phyloP scores from a whole-genome alignment of 2,888 invertebrate genomes.

The Poecilus cupreus region DNA sequence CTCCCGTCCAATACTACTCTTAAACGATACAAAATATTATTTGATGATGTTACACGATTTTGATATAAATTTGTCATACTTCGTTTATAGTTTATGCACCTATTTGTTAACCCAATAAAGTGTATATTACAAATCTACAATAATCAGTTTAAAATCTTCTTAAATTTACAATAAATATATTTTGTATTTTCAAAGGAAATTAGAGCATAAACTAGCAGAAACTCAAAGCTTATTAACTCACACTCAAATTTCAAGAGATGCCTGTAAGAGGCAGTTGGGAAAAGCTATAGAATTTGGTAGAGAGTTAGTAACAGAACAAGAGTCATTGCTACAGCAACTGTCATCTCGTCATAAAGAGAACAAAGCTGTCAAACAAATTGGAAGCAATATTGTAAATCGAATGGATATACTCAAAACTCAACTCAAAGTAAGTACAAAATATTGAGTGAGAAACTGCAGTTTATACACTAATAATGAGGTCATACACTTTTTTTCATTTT shows the following conservation, averaged over 20 bases:
- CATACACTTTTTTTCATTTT: too few species aligned
- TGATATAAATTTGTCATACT: too few species aligned
- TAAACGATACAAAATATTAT: too few species aligned
- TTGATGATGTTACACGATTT: too few species aligned
- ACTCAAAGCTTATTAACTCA: conserved; percentile 72
- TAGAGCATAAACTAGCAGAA: conserved; percentile 72
- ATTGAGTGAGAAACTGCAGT: not conserved
- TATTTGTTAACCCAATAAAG: too few species aligned
- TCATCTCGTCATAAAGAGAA: conserved; percentile 66
- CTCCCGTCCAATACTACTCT: too few species aligned
- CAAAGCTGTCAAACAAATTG: conserved; percentile 71
- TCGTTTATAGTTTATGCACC: too few species aligned
- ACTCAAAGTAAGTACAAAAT: conserved; percentile 70
- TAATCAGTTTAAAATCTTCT: too few species aligned
- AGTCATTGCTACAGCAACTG: conserved; percentile 70
- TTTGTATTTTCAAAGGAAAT: too few species aligned
- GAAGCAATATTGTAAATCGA: conserved; percentile 73
- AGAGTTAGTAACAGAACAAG: conserved; percentile 75
- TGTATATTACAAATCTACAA: too few species aligned
- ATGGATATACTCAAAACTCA: conserved; percentile 74
- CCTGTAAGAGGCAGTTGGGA: conserved; percentile 74
- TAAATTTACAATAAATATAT: too few species aligned
- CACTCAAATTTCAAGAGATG: conserved; percentile 73
- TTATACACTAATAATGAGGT: not conserved
- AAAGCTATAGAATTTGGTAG: conserved; percentile 75